Evolutionary conservation across 2,888 invertebrate genomes (phyloP).

Genomic region (Altica lythri): DNA sequence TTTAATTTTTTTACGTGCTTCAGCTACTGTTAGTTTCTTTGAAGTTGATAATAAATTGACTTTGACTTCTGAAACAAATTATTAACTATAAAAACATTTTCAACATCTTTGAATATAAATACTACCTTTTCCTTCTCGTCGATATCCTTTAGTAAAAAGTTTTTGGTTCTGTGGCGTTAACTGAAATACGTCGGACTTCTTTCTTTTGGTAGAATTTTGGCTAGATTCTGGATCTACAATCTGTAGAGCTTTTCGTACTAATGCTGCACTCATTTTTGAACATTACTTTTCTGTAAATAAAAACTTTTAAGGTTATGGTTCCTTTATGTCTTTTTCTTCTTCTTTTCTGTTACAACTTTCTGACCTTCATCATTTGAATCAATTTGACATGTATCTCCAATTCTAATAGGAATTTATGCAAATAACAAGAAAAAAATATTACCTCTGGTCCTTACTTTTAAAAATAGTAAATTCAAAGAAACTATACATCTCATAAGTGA

Average conservation of each 20-base stretch:
- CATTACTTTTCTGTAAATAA: neutral
- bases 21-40: slow-evolving; percentile 50
- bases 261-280: slow-evolving; percentile 49
- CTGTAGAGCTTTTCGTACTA: slow-evolving; percentile 51
- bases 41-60: slow-evolving; percentile 43
- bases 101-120: neutral
- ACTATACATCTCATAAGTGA: too few relatives aligned
- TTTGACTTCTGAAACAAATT: slow-evolving; percentile 38
- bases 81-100: slow-evolving; percentile 3
- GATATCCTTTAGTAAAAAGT: slow-evolving; percentile 38
- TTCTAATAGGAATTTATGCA: too few relatives aligned
- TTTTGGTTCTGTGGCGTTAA: slow-evolving; percentile 47
- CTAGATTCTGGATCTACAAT: slow-evolving; percentile 48
- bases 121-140: slow-evolving; percentile 40
- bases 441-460: too few relatives aligned
- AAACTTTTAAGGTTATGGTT: neutral
- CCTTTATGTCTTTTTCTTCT: too few relatives aligned
- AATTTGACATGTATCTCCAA: too few relatives aligned
- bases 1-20: slow-evolving; percentile 48
- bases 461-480: too few relatives aligned
- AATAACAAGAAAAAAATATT: too few relatives aligned
- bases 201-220: slow-evolving; percentile 34
- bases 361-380: too few relatives aligned
- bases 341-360: too few relatives aligned
- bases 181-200: slow-evolving; percentile 40